Percentiles rank a stretch among this genome's conserved stretches.
These are phyloP conservation scores for Antheraea yamamai DNA, from an alignment of 2,888 invertebrate species.

Conservation along the genomic window DNA sequence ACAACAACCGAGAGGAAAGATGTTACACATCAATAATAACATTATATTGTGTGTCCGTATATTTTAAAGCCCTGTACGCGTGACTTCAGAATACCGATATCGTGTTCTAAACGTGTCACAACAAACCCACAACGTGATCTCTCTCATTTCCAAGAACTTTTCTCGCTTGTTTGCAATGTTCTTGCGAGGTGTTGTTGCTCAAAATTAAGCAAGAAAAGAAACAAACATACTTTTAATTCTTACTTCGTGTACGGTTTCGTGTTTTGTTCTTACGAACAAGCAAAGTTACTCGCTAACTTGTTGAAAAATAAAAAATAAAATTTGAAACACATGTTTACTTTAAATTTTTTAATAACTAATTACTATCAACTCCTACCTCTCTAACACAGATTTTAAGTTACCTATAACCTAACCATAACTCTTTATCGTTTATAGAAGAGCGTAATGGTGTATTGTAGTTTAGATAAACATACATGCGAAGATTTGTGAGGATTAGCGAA, in stretches of 20 bases:
- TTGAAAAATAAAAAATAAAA: background rate
- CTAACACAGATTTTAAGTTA: too few relatives aligned
- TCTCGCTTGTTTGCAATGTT: background rate
- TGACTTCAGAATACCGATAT: background rate
- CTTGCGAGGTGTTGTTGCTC: background rate
- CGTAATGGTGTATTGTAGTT: too few relatives aligned
- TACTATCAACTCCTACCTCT: too few relatives aligned
- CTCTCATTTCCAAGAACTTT: constrained; percentile 5
- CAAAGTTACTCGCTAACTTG: background rate
- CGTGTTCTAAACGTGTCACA: background rate
- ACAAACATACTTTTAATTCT: background rate
- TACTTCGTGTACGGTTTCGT: background rate
- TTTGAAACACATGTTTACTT: background rate
- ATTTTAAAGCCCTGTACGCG: background rate
- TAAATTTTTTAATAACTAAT: background rate
- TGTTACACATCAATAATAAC: background rate
- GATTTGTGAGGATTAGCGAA: too few relatives aligned
- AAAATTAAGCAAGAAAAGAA: background rate
- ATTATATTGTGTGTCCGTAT: background rate
- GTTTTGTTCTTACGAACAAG: background rate
- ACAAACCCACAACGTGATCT: background rate
- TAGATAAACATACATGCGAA: too few relatives aligned
- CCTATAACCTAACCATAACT: too few relatives aligned
- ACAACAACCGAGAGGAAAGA: too few relatives aligned
- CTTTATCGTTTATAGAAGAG: too few relatives aligned